Evolutionary conservation across 2,888 invertebrate species (phyloP), one percentile per base, ranked within the genome.

Genomic region (Caenorhabditis zanzibari): DNA sequence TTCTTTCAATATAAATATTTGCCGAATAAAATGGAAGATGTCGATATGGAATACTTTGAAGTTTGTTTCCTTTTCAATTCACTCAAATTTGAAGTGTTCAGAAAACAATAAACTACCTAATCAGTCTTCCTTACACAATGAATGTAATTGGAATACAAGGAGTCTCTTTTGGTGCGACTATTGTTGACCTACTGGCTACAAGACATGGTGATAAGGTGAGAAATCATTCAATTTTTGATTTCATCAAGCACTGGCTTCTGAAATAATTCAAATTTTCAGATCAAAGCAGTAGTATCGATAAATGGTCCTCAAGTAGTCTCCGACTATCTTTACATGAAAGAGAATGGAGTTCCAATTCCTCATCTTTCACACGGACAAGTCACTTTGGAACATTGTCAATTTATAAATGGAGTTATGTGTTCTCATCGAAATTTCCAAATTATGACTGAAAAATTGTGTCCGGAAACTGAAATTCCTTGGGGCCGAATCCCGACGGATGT

Each of bases 1-100:
- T 86, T 82, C 38, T 86, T 86, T 54, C 81, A 81, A 47, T 86
- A 68, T 73, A 86, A 86, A 49, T 66, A 85, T 61, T 49, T 86
- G 19, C 77, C 85, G n/a, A 38, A 76, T 10, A 80, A 83, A 35
- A 54, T 86, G 73, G 66, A 83, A 26, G 81, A 86, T 6, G 83
- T 71, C 2, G 85, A 85, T 26, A 28, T 85, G 35, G 64, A 83
- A 3, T 86, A 86, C 73, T 86, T 86, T 41, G 26, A 52, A 24
- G 86, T 86, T 10, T 54, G 49, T 41, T 44, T 26, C 12, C 2
- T 6, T 12, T 24, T 3, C 1, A 54, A 54, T 12, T 38, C 7
- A 10, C 4, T 26, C 12, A 24, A 24, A 54, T 24, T 41, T 14
- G 5, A 6, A 28, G 7, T 16, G 38, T 83, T 41, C 69, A 86